Evolutionary conservation across 2,888 invertebrate species (phyloP).

Genomic region (Stenodera caucasica): DNA sequence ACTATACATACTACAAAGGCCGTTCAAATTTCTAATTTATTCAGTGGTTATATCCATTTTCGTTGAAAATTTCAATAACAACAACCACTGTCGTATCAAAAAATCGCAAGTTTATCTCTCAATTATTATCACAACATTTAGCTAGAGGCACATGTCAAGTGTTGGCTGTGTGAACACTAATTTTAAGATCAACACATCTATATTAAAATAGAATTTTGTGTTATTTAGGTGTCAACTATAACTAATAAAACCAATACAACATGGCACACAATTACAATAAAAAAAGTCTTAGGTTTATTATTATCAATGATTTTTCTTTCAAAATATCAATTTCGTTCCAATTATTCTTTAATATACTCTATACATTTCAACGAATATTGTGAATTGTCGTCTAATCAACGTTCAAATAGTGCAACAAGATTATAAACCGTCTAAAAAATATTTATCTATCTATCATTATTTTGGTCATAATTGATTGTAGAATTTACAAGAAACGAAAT

Average conservation of each 20-base stretch:
- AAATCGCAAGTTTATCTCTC: not conserved
- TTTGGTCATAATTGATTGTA: slow-evolving; percentile 19
- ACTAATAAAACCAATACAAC: slow-evolving; percentile 21
- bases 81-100: not conserved
- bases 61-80: not conserved
- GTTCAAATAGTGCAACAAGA: slow-evolving; percentile 34
- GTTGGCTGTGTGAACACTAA: slow-evolving; percentile 24
- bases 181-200: slow-evolving; percentile 20
- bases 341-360: slow-evolving; percentile 18
- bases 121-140: slow-evolving; percentile 28
- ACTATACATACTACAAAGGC: not conserved
- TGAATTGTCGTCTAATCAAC: slow-evolving; percentile 32
- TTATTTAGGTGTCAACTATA: slow-evolving; percentile 6
- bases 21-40: not conserved
- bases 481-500: slow-evolving; percentile 15
- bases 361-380: slow-evolving; percentile 15
- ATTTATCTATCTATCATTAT: slow-evolving; percentile 17
- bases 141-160: slow-evolving; percentile 28
- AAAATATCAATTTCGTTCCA: slow-evolving; percentile 20
- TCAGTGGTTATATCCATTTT: not conserved
- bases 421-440: slow-evolving; percentile 30
- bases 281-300: not conserved
- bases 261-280: slow-evolving; percentile 25
- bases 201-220: slow-evolving; percentile 4
- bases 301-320: slow-evolving; percentile 6